These are phyloP conservation scores for Austrofundulus limnaeus DNA, from an alignment of 2,113 vertebrate species.

Conservation along the genomic window DNA sequence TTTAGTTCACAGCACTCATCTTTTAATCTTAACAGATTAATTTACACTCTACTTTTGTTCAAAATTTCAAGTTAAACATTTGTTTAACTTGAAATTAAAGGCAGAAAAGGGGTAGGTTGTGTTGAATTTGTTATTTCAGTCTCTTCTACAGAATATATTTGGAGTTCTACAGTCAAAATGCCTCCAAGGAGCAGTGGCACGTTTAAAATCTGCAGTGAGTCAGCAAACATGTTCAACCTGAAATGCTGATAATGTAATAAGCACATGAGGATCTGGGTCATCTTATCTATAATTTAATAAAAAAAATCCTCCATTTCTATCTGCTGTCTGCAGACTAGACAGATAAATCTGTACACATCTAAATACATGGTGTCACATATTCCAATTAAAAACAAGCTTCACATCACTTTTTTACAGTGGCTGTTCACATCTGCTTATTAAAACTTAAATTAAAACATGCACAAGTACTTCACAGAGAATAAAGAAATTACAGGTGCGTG, in stretches of 20 bases:
- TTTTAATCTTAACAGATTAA: not conserved
- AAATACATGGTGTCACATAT: too few species aligned
- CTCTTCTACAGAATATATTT: too few species aligned
- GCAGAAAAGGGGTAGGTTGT: not conserved
- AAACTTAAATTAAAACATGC: not conserved
- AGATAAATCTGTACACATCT: not conserved
- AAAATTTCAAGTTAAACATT: not conserved
- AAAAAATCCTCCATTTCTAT: not conserved
- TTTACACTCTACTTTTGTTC: too few species aligned
- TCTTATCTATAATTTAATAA: slow-evolving; percentile 1
- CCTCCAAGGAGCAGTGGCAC: not conserved
- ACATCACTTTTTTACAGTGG: not conserved
- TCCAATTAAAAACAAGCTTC: too few species aligned
- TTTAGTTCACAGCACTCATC: not conserved
- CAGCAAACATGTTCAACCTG: not conserved
- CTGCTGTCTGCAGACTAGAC: not conserved
- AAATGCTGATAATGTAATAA: not conserved
- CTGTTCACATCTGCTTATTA: not conserved
- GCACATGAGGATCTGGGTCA: not conserved
- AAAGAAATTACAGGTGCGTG: not conserved
- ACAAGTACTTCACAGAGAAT: slow-evolving; percentile 1
- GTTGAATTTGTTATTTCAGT: not conserved
- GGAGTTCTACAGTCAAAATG: not conserved
- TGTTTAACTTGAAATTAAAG: too few species aligned
- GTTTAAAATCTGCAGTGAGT: not conserved